Conservation (phyloP, 1,140 invertebrate species). For the Microplitis demolitor region DNA sequence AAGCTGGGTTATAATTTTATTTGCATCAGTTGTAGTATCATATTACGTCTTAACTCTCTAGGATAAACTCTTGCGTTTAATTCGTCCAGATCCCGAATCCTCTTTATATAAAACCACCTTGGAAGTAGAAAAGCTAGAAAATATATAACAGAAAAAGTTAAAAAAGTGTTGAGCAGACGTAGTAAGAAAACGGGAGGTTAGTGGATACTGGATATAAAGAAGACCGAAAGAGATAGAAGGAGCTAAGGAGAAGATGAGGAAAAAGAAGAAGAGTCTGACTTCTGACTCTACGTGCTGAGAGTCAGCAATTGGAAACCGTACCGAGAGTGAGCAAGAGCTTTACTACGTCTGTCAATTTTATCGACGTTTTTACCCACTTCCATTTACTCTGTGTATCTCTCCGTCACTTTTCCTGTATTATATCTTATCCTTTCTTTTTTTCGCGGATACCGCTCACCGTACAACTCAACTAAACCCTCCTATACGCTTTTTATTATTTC, state of each 20-base stretch:
- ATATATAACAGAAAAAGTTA: too few species aligned
- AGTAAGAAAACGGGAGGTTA: too few species aligned
- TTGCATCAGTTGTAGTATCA: too few species aligned
- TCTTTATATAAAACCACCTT: too few species aligned
- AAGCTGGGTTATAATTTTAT: too few species aligned
- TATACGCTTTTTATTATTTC: background rate
- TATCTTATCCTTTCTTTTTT: background rate
- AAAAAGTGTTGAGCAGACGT: too few species aligned
- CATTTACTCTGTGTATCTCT: constrained; percentile 8
- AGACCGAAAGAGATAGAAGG: too few species aligned
- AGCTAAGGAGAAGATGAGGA: background rate
- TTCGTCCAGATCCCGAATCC: too few species aligned
- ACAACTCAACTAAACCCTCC: background rate
- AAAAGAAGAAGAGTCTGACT: background rate
- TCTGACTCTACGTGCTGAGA: background rate
- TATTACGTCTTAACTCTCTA: too few species aligned
- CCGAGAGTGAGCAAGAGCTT: background rate
- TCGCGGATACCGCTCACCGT: background rate
- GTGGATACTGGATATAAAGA: too few species aligned
- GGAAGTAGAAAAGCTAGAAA: too few species aligned
- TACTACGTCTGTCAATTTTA: constrained; percentile 24
- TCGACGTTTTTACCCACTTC: constrained; percentile 27
- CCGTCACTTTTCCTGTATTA: constrained; percentile 8
- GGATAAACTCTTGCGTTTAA: too few species aligned
- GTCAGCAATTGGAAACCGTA: constrained; percentile 3